Evolutionary conservation across 2,797 vertebrate species (phyloP).

Genomic region (Lepus townsendii): DNA sequence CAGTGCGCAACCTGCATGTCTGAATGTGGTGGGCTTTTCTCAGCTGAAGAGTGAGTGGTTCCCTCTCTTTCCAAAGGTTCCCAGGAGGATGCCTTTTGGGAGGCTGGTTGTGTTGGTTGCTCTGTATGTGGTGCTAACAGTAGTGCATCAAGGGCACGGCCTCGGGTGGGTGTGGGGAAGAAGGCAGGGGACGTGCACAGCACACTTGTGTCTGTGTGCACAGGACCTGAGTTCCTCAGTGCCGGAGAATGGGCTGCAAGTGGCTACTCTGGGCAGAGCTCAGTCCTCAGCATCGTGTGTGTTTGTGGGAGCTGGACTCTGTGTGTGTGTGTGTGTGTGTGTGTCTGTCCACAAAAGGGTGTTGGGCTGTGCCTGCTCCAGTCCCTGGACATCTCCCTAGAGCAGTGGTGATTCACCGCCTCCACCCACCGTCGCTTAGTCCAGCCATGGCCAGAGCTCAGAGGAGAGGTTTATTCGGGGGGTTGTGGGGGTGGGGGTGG

Average conservation of each 20-base stretch:
- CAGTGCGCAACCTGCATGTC: background rate
- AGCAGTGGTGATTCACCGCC: slow-evolving; percentile 74
- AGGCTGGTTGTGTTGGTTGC: background rate
- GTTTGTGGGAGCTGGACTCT: slow-evolving; percentile 66
- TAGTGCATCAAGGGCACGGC: background rate
- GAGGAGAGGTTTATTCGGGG: slow-evolving; percentile 56
- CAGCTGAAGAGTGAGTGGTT: background rate
- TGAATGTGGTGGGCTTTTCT: background rate
- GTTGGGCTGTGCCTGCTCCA: slow-evolving; percentile 50
- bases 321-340: background rate
- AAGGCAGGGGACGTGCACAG: background rate
- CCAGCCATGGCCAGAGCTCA: slow-evolving; percentile 68
- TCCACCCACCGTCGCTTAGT: slow-evolving; percentile 63
- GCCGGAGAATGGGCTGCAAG: slow-evolving; percentile 61
- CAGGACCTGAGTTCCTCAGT: slow-evolving; percentile 34
- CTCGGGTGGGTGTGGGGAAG: background rate
- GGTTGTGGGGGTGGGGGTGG: background rate
- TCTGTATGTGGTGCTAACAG: background rate
- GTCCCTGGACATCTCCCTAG: slow-evolving; percentile 63
- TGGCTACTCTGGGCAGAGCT: slow-evolving; percentile 50
- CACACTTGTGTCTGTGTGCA: background rate
- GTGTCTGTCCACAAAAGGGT: slow-evolving; percentile 43
- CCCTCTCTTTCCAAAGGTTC: background rate
- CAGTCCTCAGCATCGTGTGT: slow-evolving; percentile 61
- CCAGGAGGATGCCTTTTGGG: background rate